Evolutionary conservation across 30 jellyfish, hydroid and myxozoan genomes (phyloP).

Genomic region (Pelagia noctiluca): DNA sequence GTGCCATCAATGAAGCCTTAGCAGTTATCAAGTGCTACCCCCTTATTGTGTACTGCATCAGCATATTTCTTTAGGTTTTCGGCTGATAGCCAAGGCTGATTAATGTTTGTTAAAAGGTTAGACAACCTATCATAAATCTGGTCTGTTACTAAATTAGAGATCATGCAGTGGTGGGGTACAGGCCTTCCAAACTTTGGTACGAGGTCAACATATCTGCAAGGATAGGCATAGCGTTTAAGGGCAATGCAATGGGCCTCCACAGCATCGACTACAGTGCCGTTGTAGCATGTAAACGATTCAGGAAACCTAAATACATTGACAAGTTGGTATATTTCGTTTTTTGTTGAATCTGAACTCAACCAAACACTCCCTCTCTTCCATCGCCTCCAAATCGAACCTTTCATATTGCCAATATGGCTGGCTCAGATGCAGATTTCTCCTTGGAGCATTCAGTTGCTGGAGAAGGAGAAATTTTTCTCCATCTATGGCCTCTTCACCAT

Average conservation of each 20-base stretch:
- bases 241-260: constrained; percentile 28
- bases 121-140: constrained; percentile 2
- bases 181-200: no score
- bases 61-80: constrained; percentile 1
- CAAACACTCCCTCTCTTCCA: constrained; percentile 27
- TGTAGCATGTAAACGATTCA: constrained; percentile 22
- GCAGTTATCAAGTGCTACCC: not conserved
- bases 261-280: constrained; percentile 41
- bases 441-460: no score
- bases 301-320: constrained; percentile 5
- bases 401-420: constrained; percentile 40
- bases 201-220: no score
- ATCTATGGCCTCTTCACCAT: constrained; percentile 23
- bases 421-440: constrained; percentile 4
- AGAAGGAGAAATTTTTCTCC: constrained; percentile 10
- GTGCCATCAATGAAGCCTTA: no score
- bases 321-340: constrained; percentile 8
- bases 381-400: constrained; percentile 8
- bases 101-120: not conserved
- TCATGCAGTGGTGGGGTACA: constrained; percentile 30
- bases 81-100: constrained; percentile 14
- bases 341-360: constrained; percentile 23
- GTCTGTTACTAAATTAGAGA: not conserved
- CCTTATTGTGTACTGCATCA: not conserved
- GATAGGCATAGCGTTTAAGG: constrained; percentile 38